These are phyloP conservation scores for Drosophila serrata DNA, from an alignment of 1,140 invertebrate genomes.

Conservation along the genomic window DNA sequence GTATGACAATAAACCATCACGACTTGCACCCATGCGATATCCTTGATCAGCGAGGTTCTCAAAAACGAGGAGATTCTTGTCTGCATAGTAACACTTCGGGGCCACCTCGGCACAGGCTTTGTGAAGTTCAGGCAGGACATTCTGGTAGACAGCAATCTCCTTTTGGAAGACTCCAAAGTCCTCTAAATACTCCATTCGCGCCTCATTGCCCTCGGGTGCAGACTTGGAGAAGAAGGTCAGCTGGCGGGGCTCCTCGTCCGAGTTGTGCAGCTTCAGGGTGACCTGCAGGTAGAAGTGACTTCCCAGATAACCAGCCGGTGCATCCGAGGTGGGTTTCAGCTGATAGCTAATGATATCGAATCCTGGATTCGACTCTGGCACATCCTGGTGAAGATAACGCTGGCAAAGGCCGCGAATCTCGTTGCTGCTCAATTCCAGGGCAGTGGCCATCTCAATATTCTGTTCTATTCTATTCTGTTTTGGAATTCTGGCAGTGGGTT, in stretches of 20 bases:
- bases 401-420: conserved; percentile 85
- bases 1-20: conserved; percentile 85
- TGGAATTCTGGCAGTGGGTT: background rate
- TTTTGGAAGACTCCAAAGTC: conserved; percentile 86
- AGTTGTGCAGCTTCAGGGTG: conserved; percentile 43
- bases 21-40: conserved; percentile 79
- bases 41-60: conserved; percentile 85
- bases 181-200: conserved; percentile 84
- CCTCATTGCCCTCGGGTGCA: conserved; percentile 83
- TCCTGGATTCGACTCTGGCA: conserved; percentile 2
- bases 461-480: conserved; percentile 60
- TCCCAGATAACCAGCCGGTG: conserved; percentile 86
- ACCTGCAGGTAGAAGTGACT: conserved; percentile 84
- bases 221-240: conserved; percentile 86
- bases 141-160: conserved; percentile 85
- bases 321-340: conserved; percentile 63
- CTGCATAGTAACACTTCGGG: conserved; percentile 85
- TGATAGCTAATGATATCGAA: conserved; percentile 71
- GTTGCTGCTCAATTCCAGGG: conserved; percentile 85
- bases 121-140: conserved; percentile 82
- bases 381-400: conserved; percentile 83
- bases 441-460: conserved; percentile 83
- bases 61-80: conserved; percentile 85
- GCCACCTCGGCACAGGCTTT: conserved; percentile 63
- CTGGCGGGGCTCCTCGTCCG: conserved; percentile 41